Conservation (phyloP, 2,888 invertebrate genomes). For the Tipula vernalis region DNA sequence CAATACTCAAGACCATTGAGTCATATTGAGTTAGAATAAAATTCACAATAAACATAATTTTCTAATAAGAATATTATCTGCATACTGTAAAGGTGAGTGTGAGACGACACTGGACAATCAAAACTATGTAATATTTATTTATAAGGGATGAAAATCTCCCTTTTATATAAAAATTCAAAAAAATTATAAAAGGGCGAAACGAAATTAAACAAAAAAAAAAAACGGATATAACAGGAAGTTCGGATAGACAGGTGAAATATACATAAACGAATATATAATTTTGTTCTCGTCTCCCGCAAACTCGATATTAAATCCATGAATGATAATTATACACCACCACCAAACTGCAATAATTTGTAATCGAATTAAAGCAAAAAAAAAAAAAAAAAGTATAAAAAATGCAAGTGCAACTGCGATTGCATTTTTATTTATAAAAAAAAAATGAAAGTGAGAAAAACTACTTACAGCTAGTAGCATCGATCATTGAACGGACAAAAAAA, state of each 20-base stretch:
- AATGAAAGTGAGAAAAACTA: constrained; percentile 9
- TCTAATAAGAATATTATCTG: background rate
- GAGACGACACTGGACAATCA: background rate
- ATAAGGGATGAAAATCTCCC: background rate
- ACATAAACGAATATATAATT: background rate
- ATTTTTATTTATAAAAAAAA: background rate
- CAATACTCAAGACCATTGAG: background rate
- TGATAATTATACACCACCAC: background rate
- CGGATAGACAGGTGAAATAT: constrained; percentile 7
- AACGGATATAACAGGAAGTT: constrained; percentile 6
- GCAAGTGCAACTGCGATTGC: background rate
- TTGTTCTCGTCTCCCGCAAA: background rate
- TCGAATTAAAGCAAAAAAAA: background rate
- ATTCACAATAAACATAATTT: background rate
- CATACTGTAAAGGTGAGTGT: background rate
- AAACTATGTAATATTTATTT: background rate
- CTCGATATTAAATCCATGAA: background rate
- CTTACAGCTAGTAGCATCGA: background rate
- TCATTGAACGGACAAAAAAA: constrained; percentile 6
- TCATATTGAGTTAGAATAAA: background rate
- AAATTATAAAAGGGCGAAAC: background rate
- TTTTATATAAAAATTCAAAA: background rate
- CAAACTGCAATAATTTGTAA: background rate
- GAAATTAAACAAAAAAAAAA: background rate
- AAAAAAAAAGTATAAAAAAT: background rate